phyloP scores from a whole-genome alignment of 2,797 vertebrate genomes.

The Meda fulgida region DNA sequence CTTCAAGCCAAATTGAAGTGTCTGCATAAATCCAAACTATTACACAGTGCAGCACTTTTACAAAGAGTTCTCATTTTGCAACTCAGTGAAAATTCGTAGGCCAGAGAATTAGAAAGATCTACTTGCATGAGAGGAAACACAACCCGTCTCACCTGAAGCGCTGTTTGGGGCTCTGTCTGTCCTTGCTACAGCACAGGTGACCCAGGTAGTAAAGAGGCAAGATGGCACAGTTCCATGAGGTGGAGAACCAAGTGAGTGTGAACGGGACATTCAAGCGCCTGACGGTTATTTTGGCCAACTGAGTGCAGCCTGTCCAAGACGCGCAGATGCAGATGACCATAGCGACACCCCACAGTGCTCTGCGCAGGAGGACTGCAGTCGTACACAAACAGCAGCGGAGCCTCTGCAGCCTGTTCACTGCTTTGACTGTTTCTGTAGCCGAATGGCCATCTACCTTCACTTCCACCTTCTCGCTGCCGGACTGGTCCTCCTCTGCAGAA shows the following conservation, averaged over 20 bases:
- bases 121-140: not conserved
- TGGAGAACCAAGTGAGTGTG: conserved; percentile 96
- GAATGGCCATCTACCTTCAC: conserved; percentile 44
- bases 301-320: conserved; percentile 93
- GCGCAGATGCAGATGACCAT: conserved; percentile 91
- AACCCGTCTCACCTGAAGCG: conserved; percentile 86
- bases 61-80: not conserved
- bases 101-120: conserved; percentile 9
- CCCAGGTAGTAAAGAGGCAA: conserved; percentile 94
- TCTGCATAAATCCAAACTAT: conserved; percentile 13
- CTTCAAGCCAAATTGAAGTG: not conserved
- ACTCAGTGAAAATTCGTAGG: not conserved
- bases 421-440: conserved; percentile 14
- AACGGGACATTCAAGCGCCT: conserved; percentile 89
- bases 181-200: conserved; percentile 88
- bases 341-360: conserved; percentile 88
- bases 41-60: conserved; percentile 19
- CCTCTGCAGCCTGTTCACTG: conserved; percentile 67
- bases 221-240: conserved; percentile 95
- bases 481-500: conserved; percentile 45
- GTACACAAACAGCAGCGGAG: conserved; percentile 82
- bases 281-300: conserved; percentile 93
- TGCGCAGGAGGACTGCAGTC: conserved; percentile 81
- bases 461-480: conserved; percentile 50
- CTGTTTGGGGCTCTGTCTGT: conserved; percentile 91